These are phyloP conservation scores for Temnothorax rugatulus DNA, from an alignment of 2,888 invertebrate genomes.

Conservation along the genomic window DNA sequence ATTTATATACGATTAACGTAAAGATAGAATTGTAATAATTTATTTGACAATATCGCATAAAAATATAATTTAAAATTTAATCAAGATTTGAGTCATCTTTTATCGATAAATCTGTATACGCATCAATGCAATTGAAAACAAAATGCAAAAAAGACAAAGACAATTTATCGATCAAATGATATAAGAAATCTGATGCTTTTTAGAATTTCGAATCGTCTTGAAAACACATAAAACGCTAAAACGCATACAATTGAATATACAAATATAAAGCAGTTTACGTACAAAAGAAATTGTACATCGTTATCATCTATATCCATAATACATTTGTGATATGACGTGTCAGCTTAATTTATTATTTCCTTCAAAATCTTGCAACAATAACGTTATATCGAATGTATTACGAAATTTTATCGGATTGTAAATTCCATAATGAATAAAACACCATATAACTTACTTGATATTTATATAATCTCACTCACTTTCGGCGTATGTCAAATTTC, in stretches of 20 bases:
- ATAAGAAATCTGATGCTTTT: neutral
- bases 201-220: neutral
- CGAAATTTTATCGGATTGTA: neutral
- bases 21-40: neutral
- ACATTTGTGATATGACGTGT: neutral
- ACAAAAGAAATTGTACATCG: neutral
- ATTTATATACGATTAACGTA: neutral
- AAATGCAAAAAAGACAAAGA: neutral
- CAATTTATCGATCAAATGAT: neutral
- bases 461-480: neutral
- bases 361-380: neutral
- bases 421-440: neutral
- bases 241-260: neutral
- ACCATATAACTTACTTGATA: neutral
- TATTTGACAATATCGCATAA: neutral
- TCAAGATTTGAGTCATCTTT: constrained; percentile 17
- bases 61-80: neutral
- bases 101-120: neutral
- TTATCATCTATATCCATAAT: neutral
- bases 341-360: neutral
- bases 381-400: neutral
- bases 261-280: neutral
- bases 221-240: neutral
- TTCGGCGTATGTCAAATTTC: neutral
- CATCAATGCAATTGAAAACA: neutral